Percentiles rank a stretch among this genome's conserved stretches.
Evolutionary conservation across 2,797 vertebrate genomes (phyloP).

Genomic region (Hypotaenidia okinawae): DNA sequence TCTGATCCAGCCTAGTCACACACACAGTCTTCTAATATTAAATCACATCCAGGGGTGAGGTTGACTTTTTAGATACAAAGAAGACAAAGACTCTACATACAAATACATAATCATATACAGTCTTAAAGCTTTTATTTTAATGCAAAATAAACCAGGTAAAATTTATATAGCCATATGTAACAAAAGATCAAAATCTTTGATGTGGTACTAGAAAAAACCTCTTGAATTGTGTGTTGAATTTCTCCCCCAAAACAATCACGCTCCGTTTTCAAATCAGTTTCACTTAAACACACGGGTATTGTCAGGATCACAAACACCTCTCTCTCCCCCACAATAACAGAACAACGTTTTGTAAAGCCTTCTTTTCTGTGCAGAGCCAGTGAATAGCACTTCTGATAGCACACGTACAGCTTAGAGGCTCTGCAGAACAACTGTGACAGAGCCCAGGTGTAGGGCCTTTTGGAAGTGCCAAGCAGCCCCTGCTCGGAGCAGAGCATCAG

Average conservation of each 20-base stretch:
- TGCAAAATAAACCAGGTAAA: constrained; percentile 80
- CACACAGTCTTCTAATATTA: neutral
- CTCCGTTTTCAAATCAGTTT: constrained; percentile 69
- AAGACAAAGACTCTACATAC: neutral
- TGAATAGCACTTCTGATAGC: constrained; percentile 15
- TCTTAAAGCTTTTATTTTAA: constrained; percentile 82
- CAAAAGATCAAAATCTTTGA: constrained; percentile 70
- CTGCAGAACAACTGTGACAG: neutral
- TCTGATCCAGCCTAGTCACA: neutral
- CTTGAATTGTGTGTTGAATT: constrained; percentile 60
- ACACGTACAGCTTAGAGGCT: neutral
- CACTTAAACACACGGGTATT: constrained; percentile 63
- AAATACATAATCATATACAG: constrained; percentile 21
- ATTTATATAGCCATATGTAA: constrained; percentile 78
- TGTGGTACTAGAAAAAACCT: constrained; percentile 69
- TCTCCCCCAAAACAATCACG: constrained; percentile 35
- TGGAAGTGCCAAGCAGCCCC: constrained; percentile 19
- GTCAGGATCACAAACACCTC: constrained; percentile 56
- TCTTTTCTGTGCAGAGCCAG: constrained; percentile 42
- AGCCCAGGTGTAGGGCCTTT: neutral
- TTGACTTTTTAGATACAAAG: neutral
- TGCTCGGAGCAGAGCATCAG: neutral
- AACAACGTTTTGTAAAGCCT: constrained; percentile 52
- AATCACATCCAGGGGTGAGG: neutral
- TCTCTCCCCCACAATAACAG: constrained; percentile 42